These are phyloP conservation scores for Brienomyrus longianalis DNA, from an alignment of 2,113 vertebrate species.

Conservation along the genomic window DNA sequence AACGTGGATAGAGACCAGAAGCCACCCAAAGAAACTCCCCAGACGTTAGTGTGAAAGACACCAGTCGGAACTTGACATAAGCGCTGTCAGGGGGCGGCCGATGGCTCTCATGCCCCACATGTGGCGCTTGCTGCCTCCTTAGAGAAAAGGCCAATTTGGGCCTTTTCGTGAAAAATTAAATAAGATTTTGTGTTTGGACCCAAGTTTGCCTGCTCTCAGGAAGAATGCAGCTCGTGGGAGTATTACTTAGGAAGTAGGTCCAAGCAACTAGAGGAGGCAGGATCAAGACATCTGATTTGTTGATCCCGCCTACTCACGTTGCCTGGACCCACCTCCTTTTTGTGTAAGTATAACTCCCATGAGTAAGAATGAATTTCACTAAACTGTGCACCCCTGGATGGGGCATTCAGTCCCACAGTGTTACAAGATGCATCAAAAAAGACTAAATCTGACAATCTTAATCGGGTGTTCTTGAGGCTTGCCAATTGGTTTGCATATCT, in stretches of 20 bases:
- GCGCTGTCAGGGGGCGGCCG: constrained; percentile 41
- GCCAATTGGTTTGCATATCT: background rate
- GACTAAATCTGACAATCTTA: background rate
- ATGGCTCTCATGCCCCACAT: background rate
- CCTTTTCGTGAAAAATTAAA: background rate
- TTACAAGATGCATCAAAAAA: background rate
- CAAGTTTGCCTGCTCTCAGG: background rate
- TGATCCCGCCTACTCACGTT: too few relatives aligned
- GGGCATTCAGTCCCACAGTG: background rate
- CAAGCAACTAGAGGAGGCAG: too few relatives aligned
- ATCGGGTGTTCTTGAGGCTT: background rate
- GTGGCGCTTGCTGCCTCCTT: background rate
- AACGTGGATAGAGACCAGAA: constrained; percentile 26
- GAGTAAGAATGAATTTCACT: background rate
- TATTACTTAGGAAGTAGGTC: too few relatives aligned
- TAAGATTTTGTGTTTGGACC: background rate
- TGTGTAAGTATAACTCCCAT: too few relatives aligned
- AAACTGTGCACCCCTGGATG: background rate
- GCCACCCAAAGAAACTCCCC: constrained; percentile 26
- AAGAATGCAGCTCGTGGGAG: background rate
- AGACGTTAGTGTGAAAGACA: constrained; percentile 35
- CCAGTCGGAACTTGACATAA: constrained; percentile 37
- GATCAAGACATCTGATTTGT: too few relatives aligned
- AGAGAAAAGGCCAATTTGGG: background rate
- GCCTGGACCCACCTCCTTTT: too few relatives aligned